A percentile compares a stretch with the other conserved stretches of the same genome.
Evolutionary conservation across 2,113 vertebrate genomes (phyloP).

Genomic region (Ondatra zibethicus): DNA sequence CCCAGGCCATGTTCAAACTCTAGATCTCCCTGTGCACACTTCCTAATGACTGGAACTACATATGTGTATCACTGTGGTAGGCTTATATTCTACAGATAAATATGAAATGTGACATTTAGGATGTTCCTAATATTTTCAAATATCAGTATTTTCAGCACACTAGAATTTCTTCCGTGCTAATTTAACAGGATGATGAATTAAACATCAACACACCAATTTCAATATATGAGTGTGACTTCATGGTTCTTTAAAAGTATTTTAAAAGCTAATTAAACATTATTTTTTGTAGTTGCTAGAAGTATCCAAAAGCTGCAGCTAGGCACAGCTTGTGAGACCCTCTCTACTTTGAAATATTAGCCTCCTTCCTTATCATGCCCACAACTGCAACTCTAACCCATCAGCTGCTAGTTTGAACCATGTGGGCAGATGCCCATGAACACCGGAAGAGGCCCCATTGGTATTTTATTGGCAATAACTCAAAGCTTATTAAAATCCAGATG

Average conservation of each 20-base stretch:
- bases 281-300: background rate
- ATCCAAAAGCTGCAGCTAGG: background rate
- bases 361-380: background rate
- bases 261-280: background rate
- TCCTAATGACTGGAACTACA: background rate
- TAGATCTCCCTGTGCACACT: background rate
- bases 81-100: background rate
- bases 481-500: conserved; percentile 82
- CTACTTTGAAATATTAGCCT: background rate
- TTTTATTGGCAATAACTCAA: conserved; percentile 80
- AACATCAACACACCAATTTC: background rate
- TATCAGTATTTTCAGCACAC: background rate
- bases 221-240: background rate
- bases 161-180: background rate
- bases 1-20: too few relatives aligned
- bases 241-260: background rate
- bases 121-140: background rate
- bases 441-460: conserved; percentile 70
- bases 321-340: background rate
- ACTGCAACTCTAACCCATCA: conserved; percentile 47
- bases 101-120: background rate
- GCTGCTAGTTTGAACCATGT: conserved; percentile 62
- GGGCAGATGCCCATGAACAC: conserved; percentile 72
- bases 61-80: background rate
- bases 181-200: background rate